Base-by-base conservation (phyloP, 2,888 invertebrate species). In the Byasa hedistus region DNA sequence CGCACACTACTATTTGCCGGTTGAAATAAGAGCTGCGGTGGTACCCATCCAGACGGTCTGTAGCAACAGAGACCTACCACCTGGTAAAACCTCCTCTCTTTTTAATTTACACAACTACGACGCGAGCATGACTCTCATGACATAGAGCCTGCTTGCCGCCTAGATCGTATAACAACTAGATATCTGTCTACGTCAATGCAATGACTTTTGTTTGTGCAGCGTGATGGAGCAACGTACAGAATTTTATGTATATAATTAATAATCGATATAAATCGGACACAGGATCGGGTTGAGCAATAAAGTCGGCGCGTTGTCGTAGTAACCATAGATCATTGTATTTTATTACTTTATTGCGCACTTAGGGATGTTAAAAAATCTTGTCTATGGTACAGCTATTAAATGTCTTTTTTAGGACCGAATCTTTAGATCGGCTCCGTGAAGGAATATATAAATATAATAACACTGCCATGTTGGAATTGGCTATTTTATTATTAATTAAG, bases 241-340 rank as follows among this genome's bases (percentile, higher is more conserved):
- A 17, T 5, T 48, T 5, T 48, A 48, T 48, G 15, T 48, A 48
- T 55, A 55, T 58, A 58, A 61, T 64, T 57, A 62, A 61, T 62
- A 59, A 63, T 62, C 57, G 58, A 59, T 76, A 78, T 85, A 84
- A 85, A 86, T 82, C 78, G 77, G 75, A 81, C 79, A 81, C 78
- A 76, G 75, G 76, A 70, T 65, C 72, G 65, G 72, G 76, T 77
- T 74, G 74, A 64, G 73, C 77, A 69, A 78, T 84, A 83, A 83
- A 83, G 72, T 73, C 74, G 72, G 70, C 68, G 71, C 69, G 69
- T 68, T 69, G 70, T 72, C 72, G 75, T 79, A 78, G 75, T 79
- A 77, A 79, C 79, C 74, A 82, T 84, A 75, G 77, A 82, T 83
- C 79, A 80, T 73, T 27, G 57, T 61, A 66, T 66, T 79, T 78